Evolutionary conservation across 2,888 invertebrate genomes (phyloP), one percentile per base, ranked within the genome.

Genomic region (Selenia dentaria): DNA sequence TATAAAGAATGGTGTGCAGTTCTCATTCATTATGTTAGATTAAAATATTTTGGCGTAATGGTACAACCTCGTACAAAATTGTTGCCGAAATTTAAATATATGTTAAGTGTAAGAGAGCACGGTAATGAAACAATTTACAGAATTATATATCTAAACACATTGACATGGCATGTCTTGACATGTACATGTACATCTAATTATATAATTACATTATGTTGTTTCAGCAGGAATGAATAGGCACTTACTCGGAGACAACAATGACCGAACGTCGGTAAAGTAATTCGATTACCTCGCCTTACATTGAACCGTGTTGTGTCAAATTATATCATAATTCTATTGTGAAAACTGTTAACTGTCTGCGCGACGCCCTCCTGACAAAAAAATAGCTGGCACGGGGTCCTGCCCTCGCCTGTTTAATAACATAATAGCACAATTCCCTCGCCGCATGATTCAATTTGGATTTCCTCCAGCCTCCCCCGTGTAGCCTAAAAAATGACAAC

Each of bases 351-450:
- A 90, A 90, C 88, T 85, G 88, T 84, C 88, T 85, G 79, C 76
- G 74, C 75, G 77, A 68, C 85, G 81, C 88, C 90, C 87, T 82
- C 75, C 70, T 71, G 66, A 67, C 70, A 87, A 88, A 86, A 18
- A 89, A 88, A 84, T 79, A 77, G 74, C 75, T 75, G 62, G 74
- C 74, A 68, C 89, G 77, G 88, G 89, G 87, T 83, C 92, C 88
- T 91, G 92, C 93, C 91, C 91, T 88, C 80, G 83, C 74, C 87
- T 91, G 87, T 91, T 92, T 92, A 92, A 93, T 92, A 92, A 92
- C 92, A 93, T 92, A 93, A 93, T 92, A 92, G 92, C 92, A 92
- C 92, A 93, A 92, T 93, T 92, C 91, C 91, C 92, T 89, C 90
- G 92, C 91, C 91, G 88, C 91, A 91, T 92, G 91, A 93, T 93